phyloP scores from a whole-genome alignment of 2,888 invertebrate species.

The Frankliniella intonsa region DNA sequence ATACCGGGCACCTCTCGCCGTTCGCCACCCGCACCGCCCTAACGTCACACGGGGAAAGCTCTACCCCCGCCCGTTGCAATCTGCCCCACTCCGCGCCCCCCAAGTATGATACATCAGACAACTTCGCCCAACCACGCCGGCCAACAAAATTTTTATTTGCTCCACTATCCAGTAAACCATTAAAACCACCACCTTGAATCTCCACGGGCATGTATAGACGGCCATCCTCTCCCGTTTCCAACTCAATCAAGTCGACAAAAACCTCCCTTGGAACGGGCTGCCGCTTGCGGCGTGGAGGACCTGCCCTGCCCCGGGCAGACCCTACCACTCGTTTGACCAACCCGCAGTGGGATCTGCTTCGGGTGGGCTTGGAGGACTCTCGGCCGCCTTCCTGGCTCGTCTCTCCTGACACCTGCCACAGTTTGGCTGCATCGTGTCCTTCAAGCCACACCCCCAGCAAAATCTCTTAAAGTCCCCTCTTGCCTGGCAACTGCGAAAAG shows the following conservation, averaged over 20 bases:
- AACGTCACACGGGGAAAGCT: no score
- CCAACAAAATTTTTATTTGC: background rate
- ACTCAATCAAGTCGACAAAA: background rate
- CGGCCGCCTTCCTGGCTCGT: no score
- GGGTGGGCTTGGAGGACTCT: no score
- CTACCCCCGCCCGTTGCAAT: background rate
- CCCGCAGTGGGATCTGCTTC: no score
- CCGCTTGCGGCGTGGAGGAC: no score
- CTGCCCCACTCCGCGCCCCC: no score
- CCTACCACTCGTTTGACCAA: no score
- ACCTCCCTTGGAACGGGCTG: no score
- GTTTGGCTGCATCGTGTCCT: background rate
- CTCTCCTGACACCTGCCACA: background rate
- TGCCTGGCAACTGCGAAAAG: background rate
- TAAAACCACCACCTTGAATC: background rate
- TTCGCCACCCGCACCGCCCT: background rate
- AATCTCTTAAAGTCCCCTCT: background rate
- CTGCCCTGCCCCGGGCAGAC: no score
- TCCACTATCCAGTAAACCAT: background rate
- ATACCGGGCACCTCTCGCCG: background rate
- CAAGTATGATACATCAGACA: background rate
- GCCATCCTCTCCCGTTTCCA: background rate
- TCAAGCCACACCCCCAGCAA: background rate
- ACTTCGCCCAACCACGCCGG: background rate
- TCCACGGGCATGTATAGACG: background rate